Conservation (phyloP, 1,140 invertebrate species). For the Polypedilum pembai region DNA sequence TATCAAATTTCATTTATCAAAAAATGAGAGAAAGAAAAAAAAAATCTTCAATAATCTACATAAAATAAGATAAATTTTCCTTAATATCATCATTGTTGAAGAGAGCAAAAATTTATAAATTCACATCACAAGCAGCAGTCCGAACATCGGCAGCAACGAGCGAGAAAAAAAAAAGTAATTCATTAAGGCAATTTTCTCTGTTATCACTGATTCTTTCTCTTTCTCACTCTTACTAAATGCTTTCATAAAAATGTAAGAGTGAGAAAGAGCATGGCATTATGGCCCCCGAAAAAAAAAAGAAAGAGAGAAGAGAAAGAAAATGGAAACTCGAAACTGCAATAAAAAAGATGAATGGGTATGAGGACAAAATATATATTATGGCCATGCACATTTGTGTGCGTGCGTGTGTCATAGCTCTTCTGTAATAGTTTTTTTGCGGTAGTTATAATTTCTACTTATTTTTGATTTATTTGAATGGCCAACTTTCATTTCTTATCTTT, state of each 20-base stretch:
- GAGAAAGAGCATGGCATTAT: not conserved
- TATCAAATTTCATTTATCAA: not conserved
- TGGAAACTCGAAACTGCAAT: conserved; percentile 26
- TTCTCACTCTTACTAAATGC: not conserved
- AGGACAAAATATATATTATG: conserved; percentile 13
- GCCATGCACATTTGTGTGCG: not conserved
- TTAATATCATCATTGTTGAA: conserved; percentile 16
- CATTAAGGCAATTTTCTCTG: conserved; percentile 12
- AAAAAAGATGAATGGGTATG: conserved; percentile 25
- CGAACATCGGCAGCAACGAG: not conserved
- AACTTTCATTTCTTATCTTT: not conserved
- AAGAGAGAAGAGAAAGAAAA: not conserved
- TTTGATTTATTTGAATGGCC: not conserved
- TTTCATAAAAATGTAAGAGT: not conserved
- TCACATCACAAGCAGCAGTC: no score
- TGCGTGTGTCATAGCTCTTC: not conserved
- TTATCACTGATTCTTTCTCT: conserved; percentile 6
- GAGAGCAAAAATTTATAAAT: no score
- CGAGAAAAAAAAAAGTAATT: conserved; percentile 10
- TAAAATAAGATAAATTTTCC: not conserved
- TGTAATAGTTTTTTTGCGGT: not conserved
- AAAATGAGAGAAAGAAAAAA: not conserved
- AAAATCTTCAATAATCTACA: not conserved
- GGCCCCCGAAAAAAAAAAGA: conserved; percentile 7
- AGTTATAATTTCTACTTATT: conserved; percentile 13